Evolutionary conservation across 2,113 vertebrate genomes (phyloP).

Genomic region (Deroptyus accipitrinus): DNA sequence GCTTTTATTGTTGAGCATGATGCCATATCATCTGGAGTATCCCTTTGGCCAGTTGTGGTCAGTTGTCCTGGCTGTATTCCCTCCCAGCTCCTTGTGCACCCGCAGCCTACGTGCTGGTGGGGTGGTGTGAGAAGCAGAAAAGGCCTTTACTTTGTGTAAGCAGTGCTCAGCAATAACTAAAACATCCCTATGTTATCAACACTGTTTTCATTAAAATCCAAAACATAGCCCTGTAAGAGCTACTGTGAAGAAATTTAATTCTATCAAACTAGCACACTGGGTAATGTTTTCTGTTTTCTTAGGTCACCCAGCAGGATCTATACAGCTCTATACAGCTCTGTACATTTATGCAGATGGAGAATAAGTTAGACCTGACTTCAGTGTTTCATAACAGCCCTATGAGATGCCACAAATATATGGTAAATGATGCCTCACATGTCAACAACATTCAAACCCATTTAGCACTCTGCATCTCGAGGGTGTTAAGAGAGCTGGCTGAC

Average conservation of each 20-base stretch:
- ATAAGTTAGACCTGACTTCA: not conserved
- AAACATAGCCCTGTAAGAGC: not conserved
- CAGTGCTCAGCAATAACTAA: accelerated
- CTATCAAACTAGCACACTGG: not conserved
- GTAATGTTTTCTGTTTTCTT: not conserved
- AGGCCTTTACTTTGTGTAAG: not conserved
- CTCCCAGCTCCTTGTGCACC: not conserved
- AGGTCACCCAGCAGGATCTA: not conserved
- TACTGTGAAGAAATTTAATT: not conserved
- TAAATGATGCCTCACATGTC: not conserved
- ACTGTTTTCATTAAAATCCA: not conserved
- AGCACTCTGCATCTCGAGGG: not conserved
- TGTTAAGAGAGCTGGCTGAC: not conserved
- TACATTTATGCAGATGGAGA: not conserved
- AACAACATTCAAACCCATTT: not conserved
- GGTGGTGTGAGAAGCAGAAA: accelerated
- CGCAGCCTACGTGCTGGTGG: accelerated
- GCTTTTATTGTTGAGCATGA: not conserved
- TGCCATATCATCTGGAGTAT: accelerated
- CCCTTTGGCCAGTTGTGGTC: accelerated
- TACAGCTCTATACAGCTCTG: accelerated
- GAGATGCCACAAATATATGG: not conserved
- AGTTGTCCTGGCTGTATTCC: not conserved
- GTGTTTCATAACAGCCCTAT: not conserved
- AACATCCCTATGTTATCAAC: not conserved